Percentiles rank a stretch among this genome's conserved stretches.
Conservation (phyloP, 2,113 vertebrate genomes). For the Vulpes lagopus region DNA sequence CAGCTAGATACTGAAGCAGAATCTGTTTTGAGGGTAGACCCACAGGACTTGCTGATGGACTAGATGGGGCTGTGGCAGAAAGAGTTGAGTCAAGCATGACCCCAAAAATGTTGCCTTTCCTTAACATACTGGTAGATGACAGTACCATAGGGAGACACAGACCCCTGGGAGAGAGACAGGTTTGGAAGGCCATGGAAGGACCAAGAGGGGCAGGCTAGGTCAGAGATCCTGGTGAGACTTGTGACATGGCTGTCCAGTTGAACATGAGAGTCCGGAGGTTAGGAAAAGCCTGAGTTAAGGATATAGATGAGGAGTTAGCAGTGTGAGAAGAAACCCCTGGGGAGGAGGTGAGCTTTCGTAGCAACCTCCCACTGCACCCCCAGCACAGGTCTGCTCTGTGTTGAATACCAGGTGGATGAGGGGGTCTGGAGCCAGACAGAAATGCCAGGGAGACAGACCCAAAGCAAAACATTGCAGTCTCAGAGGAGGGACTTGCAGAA, state of each 20-base stretch:
- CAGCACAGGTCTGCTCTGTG: too few species aligned
- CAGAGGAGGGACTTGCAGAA: neutral
- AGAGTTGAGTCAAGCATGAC: neutral
- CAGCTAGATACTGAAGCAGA: neutral
- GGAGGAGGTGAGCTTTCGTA: neutral
- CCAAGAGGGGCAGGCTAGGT: neutral
- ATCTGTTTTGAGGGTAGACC: neutral
- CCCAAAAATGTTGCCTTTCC: neutral
- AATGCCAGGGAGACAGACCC: neutral
- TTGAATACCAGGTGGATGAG: neutral
- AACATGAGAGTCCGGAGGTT: neutral
- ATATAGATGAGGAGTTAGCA: neutral
- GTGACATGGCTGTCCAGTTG: neutral
- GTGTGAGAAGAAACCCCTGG: neutral
- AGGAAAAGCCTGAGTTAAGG: neutral
- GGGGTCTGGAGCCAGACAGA: neutral
- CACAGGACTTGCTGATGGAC: too few species aligned
- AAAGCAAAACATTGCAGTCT: neutral
- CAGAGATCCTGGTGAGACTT: neutral
- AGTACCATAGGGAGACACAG: neutral
- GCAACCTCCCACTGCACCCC: neutral
- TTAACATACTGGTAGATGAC: neutral
- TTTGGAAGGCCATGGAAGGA: fast-evolving
- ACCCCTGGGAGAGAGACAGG: too few species aligned
- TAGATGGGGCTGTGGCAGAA: neutral